Percentiles rank a stretch among this genome's conserved stretches.
Evolutionary conservation across 37 sponge, comb jelly and placozoan genomes (phyloP).

Genomic region (Axinella damicornis): DNA sequence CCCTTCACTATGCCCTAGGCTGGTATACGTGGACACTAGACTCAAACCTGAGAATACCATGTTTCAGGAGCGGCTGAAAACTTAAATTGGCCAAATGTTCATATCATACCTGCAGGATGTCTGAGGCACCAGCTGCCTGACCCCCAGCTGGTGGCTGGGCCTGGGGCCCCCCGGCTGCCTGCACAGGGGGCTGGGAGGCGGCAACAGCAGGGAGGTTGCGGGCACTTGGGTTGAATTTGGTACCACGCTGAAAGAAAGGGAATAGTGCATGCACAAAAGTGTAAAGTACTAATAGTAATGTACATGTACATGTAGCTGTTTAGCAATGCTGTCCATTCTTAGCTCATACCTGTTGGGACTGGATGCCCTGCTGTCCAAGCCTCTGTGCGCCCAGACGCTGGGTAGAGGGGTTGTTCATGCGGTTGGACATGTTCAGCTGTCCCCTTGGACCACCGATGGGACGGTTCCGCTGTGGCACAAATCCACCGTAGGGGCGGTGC

Average conservation of each 20-base stretch:
- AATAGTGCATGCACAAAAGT: not conserved
- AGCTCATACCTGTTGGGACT: slow-evolving; percentile 15
- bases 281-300: too few relatives aligned
- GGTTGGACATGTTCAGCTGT: not conserved
- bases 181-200: not conserved
- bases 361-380: slow-evolving; percentile 28
- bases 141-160: not conserved
- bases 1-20: too few relatives aligned
- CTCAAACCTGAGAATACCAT: too few relatives aligned
- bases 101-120: too few relatives aligned
- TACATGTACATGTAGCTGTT: too few relatives aligned
- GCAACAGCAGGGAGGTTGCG: slow-evolving; percentile 73
- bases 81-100: too few relatives aligned
- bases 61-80: too few relatives aligned
- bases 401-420: slow-evolving; percentile 19
- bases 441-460: slow-evolving; percentile 43
- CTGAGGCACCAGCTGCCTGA: too few relatives aligned
- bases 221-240: slow-evolving; percentile 70
- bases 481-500: slow-evolving; percentile 16
- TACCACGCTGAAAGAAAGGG: not conserved
- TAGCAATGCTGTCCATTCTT: too few relatives aligned
- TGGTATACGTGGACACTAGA: too few relatives aligned
- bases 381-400: slow-evolving; percentile 21
- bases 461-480: slow-evolving; percentile 22
- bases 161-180: not conserved